These are phyloP conservation scores for Tapirus terrestris DNA, from an alignment of 2,113 vertebrate genomes.

Conservation along the genomic window DNA sequence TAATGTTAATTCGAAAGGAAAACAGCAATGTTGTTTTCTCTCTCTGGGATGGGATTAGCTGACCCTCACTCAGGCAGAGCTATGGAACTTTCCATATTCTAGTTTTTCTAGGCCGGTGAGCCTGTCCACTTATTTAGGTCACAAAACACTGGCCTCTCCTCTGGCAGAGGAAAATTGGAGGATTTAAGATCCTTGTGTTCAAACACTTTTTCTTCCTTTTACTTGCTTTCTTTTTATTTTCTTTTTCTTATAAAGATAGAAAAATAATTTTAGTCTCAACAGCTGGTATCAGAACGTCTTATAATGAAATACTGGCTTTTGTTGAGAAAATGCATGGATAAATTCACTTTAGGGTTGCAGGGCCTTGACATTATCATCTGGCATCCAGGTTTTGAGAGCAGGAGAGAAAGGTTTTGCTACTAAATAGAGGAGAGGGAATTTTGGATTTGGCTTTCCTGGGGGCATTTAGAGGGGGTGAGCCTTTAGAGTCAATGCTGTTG, in stretches of 20 bases:
- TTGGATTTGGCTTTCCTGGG: background rate
- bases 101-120: constrained; percentile 15
- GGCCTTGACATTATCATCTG: background rate
- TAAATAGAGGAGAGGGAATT: background rate
- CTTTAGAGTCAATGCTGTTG: background rate
- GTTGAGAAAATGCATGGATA: constrained; percentile 1
- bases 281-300: background rate
- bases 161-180: constrained; percentile 4
- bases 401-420: background rate
- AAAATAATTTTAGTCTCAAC: constrained; percentile 48
- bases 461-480: background rate
- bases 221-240: background rate
- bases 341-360: background rate
- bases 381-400: background rate
- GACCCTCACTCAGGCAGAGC: background rate
- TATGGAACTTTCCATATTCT: constrained; percentile 38
- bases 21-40: constrained; percentile 28
- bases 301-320: background rate
- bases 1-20: constrained; percentile 69
- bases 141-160: background rate
- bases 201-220: background rate
- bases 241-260: background rate
- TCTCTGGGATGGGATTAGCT: constrained; percentile 10
- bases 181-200: background rate
- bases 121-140: constrained; percentile 16